Base-by-base conservation (phyloP, 1,140 invertebrate species). In the Caenorhabditis remanei region DNA sequence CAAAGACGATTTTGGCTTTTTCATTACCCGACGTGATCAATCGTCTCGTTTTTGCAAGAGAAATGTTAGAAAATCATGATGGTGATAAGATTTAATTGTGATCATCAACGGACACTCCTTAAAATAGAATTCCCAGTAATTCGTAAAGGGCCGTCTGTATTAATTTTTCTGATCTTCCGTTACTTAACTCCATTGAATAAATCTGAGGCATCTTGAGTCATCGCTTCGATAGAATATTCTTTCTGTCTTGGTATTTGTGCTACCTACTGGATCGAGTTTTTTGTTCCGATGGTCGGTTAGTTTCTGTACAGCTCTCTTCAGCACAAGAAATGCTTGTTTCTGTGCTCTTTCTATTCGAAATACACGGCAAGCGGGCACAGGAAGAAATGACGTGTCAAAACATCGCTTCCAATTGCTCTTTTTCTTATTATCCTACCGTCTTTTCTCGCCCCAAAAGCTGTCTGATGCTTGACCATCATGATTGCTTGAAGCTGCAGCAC, bases 401-500 rank as follows among this genome's bases (percentile, higher is more conserved):
- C 41, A 71, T 71, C 65, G 14, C 65, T 71, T 71, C 65, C 65
- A 71, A 71, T 71, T 8, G 32, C 48, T 79, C n/a, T 58, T 19
- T 58, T 32, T 32, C 32, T 32, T 32, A 32, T 32, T 32, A 32
- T n/a, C 55, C 19, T 19, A 58, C 71, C 19, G 71, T 48, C n/a
- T 55, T 84, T 46, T 61, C 53, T 53, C 55, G 11, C 79, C 71
- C 24, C 82, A 58, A 84, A 55, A 40, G 55, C 82, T n/a, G 46
- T 58, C 8, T 84, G 82, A 58, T 84, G 82, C 53, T 83, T 84
- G 82, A 84, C 82, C 82, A 84, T 58, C 41, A 84, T 84, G 8
- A 71, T 71, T 71, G 40, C 65, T 46, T 46, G 65, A 71, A 71
- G 65, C 46, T 79, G 71, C 43, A 53, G 71, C 71, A 79, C 7